phyloP scores from a whole-genome alignment of 2,113 vertebrate genomes.

The Melanostigma gelatinosum region DNA sequence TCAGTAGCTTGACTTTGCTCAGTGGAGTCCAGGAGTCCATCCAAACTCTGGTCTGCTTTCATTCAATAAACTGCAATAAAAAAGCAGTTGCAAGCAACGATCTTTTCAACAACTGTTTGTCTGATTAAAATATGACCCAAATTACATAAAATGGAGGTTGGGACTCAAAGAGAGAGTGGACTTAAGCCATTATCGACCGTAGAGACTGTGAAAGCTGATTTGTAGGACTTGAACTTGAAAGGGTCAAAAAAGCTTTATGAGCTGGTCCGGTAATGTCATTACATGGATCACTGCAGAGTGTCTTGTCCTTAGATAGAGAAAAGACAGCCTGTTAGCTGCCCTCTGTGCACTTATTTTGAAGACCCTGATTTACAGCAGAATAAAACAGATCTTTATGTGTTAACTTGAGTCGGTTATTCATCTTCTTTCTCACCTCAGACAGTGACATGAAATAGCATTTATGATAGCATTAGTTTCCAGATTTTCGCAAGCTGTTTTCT shows the following conservation, averaged over 20 bases:
- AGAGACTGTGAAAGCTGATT: constrained; percentile 54
- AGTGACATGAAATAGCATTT: constrained; percentile 2
- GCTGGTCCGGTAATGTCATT: constrained; percentile 57
- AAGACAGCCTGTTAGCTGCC: constrained; percentile 8
- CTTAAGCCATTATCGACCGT: neutral
- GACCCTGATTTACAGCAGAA: constrained; percentile 24
- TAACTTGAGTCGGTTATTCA: neutral
- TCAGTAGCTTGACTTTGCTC: neutral
- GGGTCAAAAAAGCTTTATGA: constrained; percentile 47
- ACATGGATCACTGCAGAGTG: constrained; percentile 30
- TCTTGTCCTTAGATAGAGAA: constrained; percentile 26
- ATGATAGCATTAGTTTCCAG: constrained; percentile 19
- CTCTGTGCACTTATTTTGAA: neutral
- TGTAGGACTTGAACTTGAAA: constrained; percentile 55
- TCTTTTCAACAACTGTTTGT: constrained; percentile 17
- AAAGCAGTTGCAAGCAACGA: neutral
- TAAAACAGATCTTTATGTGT: neutral
- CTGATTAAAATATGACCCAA: neutral
- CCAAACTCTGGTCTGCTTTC: constrained; percentile 21
- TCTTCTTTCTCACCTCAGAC: constrained; percentile 7
- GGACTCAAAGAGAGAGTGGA: constrained; percentile 10
- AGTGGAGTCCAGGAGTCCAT: neutral
- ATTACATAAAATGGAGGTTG: neutral
- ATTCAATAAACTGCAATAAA: neutral
- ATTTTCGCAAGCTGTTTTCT: constrained; percentile 14